Percentiles rank a stretch among this genome's conserved stretches.
Evolutionary conservation across 1,140 invertebrate species (phyloP).

Genomic region (Drosophila bipectinata): DNA sequence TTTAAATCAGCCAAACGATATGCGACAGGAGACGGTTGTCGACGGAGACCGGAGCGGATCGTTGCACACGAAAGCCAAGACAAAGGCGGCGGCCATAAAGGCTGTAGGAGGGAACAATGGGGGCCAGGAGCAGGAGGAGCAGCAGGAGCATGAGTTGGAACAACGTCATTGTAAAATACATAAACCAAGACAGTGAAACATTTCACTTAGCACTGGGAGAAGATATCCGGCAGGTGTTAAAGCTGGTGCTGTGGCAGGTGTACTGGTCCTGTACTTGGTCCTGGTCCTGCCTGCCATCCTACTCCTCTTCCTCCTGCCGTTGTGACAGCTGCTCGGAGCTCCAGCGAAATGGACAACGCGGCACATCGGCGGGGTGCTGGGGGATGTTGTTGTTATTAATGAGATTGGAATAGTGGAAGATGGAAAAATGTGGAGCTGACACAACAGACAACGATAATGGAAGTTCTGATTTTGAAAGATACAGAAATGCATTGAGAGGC

Average conservation of each 20-base stretch:
- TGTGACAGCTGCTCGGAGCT: slow-evolving; percentile 59
- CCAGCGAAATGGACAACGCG: slow-evolving; percentile 64
- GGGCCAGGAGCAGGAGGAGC: neutral
- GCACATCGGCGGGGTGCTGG: slow-evolving; percentile 2
- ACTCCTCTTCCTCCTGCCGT: neutral
- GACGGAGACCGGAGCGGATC: slow-evolving; percentile 23
- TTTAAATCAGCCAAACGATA: slow-evolving; percentile 82
- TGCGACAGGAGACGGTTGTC: slow-evolving; percentile 57
- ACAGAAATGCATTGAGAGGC: slow-evolving; percentile 9
- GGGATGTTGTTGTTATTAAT: slow-evolving; percentile 46
- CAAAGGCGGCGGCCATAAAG: slow-evolving; percentile 33
- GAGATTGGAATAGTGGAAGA: slow-evolving; percentile 38
- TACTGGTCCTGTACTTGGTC: neutral
- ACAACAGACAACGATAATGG: slow-evolving; percentile 49
- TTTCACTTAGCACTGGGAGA: slow-evolving; percentile 65
- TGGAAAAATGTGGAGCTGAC: slow-evolving; percentile 26
- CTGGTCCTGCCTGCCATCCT: neutral
- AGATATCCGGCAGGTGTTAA: slow-evolving; percentile 56
- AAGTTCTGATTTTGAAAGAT: slow-evolving; percentile 28
- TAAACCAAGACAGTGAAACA: slow-evolving; percentile 79
- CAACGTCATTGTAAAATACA: slow-evolving; percentile 78
- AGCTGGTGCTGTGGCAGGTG: slow-evolving; percentile 29
- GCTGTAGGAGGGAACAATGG: neutral
- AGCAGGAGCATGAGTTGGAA: slow-evolving; percentile 29
- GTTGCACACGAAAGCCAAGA: slow-evolving; percentile 41